Evolutionary conservation across 1,140 invertebrate species (phyloP).

Genomic region (Panagrolaimus sp.): DNA sequence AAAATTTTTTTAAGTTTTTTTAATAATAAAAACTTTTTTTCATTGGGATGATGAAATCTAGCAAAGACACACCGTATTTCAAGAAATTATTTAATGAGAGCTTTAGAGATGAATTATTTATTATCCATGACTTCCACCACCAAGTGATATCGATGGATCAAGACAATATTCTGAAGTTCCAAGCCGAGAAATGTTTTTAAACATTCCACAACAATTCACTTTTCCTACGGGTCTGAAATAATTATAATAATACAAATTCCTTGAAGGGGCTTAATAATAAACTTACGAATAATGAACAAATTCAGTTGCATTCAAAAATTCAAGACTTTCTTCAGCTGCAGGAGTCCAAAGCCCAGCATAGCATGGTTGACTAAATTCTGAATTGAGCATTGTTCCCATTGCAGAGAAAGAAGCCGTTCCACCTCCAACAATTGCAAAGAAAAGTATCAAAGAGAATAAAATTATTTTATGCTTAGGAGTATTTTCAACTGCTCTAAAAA

Average conservation of each 20-base stretch:
- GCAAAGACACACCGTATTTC: no score
- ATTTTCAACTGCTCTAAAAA: slow-evolving; percentile 39
- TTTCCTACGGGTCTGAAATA: slow-evolving; percentile 30
- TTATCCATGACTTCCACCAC: slow-evolving; percentile 37
- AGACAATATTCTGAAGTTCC: slow-evolving; percentile 28
- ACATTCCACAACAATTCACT: slow-evolving; percentile 48
- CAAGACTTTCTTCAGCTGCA: background rate
- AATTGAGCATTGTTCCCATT: slow-evolving; percentile 38
- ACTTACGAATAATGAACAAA: background rate
- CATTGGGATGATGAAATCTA: no score
- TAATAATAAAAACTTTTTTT: no score
- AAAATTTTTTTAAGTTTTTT: no score
- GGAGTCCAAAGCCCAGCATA: slow-evolving; percentile 39
- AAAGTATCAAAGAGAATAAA: slow-evolving; percentile 38
- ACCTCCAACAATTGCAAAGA: slow-evolving; percentile 50
- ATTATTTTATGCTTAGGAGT: slow-evolving; percentile 34
- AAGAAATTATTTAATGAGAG: no score
- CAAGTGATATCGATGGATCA: slow-evolving; percentile 24
- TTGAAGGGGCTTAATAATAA: background rate
- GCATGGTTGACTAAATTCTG: slow-evolving; percentile 52
- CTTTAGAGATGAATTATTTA: no score
- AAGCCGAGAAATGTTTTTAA: slow-evolving; percentile 46
- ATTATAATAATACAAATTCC: background rate
- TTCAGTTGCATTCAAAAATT: background rate
- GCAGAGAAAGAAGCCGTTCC: slow-evolving; percentile 49